Base-by-base conservation (phyloP, 2,888 invertebrate genomes). In the Leucoptera coffeella region DNA sequence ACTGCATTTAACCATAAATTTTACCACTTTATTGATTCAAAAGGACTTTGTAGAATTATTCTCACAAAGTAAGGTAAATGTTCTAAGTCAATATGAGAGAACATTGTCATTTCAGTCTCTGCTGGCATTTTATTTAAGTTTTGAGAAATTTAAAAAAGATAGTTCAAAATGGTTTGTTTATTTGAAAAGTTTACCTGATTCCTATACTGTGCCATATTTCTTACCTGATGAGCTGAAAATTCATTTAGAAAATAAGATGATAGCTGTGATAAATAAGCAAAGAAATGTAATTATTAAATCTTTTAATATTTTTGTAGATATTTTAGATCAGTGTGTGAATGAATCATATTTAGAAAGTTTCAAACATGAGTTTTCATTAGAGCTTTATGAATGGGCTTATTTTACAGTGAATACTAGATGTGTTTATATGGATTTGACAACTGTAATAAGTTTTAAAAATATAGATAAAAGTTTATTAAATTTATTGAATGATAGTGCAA, bases 391-490 rank as follows among this genome's bases (percentile, higher is more conserved):
- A 40, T 89, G 87, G 86, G 84, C 85, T 8, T 91, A 87, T 64
- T 83, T 83, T 45, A 78, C 82, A 38, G 85, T 93, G 1, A 91
- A 92, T 52, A 87, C 90, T 4, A 77, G 93, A 45, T 83, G 85
- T 43, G 84, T 93, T 11, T 90, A 82, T 50, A 67, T 87, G 39
- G 74, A 82, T 42, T 45, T 69, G 34, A 48, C 56, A 6, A 62
- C 61, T 37, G 35, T 69, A 9, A 40, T 69, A 23, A 53, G 69
- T 40, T 43, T 77, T 20, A 45, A 55, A 32, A 56, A 73, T 27
- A 49, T 65, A 25, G 43, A 71, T 15, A 47, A 50, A 31, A 43
- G 61, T 12, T 41, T 64, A 13, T 43, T 60, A 14, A 47, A 44
- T 34, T 33, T 74, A 15, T 50, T 82, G 30, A 57, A 51, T 34